Evolutionary conservation across 2,113 vertebrate species (phyloP).

Genomic region (Megalops atlanticus): DNA sequence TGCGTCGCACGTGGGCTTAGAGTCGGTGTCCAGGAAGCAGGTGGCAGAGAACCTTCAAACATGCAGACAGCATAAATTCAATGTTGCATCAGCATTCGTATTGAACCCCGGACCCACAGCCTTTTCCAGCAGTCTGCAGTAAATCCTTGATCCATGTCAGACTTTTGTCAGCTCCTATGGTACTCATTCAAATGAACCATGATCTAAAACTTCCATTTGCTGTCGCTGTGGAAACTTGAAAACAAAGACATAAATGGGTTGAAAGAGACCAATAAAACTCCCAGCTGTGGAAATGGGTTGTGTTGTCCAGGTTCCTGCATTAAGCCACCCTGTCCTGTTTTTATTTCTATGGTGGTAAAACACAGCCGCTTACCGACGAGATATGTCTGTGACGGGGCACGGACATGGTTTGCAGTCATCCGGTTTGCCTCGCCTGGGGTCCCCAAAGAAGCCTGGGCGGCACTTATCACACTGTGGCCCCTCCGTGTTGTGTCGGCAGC

Average conservation of each 20-base stretch:
- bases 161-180: too few relatives aligned
- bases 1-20: constrained; percentile 88
- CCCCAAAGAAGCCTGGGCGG: constrained; percentile 86
- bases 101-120: too few relatives aligned
- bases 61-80: too few relatives aligned
- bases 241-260: background rate
- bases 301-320: background rate
- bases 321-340: background rate
- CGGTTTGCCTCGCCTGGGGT: constrained; percentile 81
- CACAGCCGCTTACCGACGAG: constrained; percentile 67
- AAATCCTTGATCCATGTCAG: too few relatives aligned
- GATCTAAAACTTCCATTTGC: background rate
- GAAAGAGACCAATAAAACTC: background rate
- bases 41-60: constrained; percentile 85
- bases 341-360: background rate
- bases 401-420: constrained; percentile 92
- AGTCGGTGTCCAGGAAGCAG: constrained; percentile 89
- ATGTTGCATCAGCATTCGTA: too few relatives aligned
- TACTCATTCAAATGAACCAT: background rate
- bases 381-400: constrained; percentile 83
- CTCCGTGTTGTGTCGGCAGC: constrained; percentile 95
- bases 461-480: constrained; percentile 91
- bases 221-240: background rate
- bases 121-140: too few relatives aligned
- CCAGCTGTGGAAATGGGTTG: background rate